These are phyloP conservation scores for Ecdyonurus torrentis DNA, from an alignment of 2,888 invertebrate species.

Conservation along the genomic window DNA sequence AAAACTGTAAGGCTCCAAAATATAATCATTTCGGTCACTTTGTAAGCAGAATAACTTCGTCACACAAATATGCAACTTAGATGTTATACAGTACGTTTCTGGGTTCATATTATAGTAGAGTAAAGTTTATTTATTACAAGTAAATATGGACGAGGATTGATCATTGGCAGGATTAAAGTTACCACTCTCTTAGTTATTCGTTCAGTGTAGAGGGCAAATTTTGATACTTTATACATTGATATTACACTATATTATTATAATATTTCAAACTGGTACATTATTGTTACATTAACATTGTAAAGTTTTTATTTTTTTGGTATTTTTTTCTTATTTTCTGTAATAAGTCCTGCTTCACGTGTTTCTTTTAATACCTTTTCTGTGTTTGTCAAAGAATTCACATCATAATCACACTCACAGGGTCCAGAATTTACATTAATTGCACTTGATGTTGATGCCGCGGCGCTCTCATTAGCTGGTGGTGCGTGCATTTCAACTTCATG, in stretches of 20 bases:
- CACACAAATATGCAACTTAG: too few species aligned
- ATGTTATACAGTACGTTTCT: too few species aligned
- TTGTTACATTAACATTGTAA: neutral
- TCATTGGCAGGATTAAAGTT: slow-evolving; percentile 5
- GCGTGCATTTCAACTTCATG: slow-evolving; percentile 2
- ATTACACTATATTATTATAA: too few species aligned
- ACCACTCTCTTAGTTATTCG: slow-evolving; percentile 5
- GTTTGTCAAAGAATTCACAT: slow-evolving; percentile 7
- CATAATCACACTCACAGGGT: slow-evolving; percentile 8
- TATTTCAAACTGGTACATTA: too few species aligned
- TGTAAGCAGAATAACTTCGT: too few species aligned
- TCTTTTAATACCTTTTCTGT: slow-evolving; percentile 8
- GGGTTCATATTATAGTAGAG: too few species aligned
- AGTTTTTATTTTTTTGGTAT: neutral
- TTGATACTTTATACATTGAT: too few species aligned
- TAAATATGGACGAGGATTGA: slow-evolving; percentile 5
- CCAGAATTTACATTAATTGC: neutral
- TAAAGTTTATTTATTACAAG: too few species aligned
- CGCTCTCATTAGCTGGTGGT: slow-evolving; percentile 1
- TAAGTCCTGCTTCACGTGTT: neutral
- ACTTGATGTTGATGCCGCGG: neutral
- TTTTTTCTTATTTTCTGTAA: neutral
- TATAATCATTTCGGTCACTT: too few species aligned
- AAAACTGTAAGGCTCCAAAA: too few species aligned
- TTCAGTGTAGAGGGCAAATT: neutral